phyloP scores from a whole-genome alignment of 1,140 invertebrate genomes.

The Adoxophyes honmai region DNA sequence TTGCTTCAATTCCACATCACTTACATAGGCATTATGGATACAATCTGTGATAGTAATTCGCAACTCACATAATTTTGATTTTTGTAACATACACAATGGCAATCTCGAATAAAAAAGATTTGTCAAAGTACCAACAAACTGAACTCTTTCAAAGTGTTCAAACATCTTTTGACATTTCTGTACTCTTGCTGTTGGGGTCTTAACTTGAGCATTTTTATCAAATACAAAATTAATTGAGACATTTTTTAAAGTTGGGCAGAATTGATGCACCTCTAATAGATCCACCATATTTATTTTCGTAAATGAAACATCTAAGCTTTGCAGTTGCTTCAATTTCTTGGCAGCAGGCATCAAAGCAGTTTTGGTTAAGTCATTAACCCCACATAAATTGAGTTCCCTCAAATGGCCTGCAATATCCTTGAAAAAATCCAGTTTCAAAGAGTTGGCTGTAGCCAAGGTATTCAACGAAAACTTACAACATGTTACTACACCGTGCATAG shows the following conservation, averaged over 20 bases:
- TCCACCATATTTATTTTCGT: background rate
- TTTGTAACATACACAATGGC: background rate
- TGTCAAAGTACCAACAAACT: conserved; percentile 1
- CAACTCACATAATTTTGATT: background rate
- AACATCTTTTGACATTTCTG: conserved; percentile 8
- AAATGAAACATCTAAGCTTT: background rate
- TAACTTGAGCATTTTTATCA: background rate
- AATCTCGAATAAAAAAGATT: conserved; percentile 1
- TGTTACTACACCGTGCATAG: conserved; percentile 1
- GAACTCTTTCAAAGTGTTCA: background rate
- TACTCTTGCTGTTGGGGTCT: background rate
- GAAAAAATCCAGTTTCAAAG: background rate
- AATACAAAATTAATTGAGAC: background rate
- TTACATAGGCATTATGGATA: background rate
- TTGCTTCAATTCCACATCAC: background rate
- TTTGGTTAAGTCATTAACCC: background rate
- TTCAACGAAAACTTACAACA: background rate
- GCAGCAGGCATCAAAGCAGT: background rate
- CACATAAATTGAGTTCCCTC: conserved; percentile 1
- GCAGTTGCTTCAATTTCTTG: conserved; percentile 7
- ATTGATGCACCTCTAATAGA: background rate
- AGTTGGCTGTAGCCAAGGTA: background rate
- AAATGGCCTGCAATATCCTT: background rate
- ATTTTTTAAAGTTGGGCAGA: conserved; percentile 2
- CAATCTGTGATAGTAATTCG: conserved; percentile 8